phyloP scores from a whole-genome alignment of 2,888 invertebrate species.

The Ochropleura leucogaster region DNA sequence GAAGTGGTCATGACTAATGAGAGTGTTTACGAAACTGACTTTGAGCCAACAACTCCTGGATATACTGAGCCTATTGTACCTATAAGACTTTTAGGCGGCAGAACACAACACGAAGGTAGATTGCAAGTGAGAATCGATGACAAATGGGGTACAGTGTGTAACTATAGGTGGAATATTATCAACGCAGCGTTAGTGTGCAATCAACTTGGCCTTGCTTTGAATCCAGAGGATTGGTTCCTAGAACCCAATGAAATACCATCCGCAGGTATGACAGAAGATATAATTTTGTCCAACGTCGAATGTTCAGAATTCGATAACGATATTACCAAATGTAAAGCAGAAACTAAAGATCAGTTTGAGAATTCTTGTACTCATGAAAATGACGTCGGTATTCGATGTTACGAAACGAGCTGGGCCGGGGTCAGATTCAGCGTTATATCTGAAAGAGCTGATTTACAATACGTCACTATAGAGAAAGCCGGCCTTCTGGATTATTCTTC shows the following conservation, averaged over 20 bases:
- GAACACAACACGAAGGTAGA: slow-evolving; percentile 95
- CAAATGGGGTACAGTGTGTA: slow-evolving; percentile 99
- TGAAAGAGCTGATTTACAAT: slow-evolving; percentile 96
- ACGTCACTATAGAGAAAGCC: slow-evolving; percentile 96
- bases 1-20: slow-evolving; percentile 92
- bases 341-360: slow-evolving; percentile 94
- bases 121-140: slow-evolving; percentile 95
- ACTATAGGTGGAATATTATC: slow-evolving; percentile 97
- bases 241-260: slow-evolving; percentile 95
- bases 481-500: slow-evolving; percentile 98
- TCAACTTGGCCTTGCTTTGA: slow-evolving; percentile 97
- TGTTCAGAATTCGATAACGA: slow-evolving; percentile 98
- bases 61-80: slow-evolving; percentile 92
- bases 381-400: slow-evolving; percentile 97
- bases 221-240: slow-evolving; percentile 97
- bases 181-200: slow-evolving; percentile 98
- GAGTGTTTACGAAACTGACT: slow-evolving; percentile 91
- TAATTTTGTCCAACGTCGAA: slow-evolving; percentile 96
- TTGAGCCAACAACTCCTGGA: slow-evolving; percentile 91
- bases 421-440: slow-evolving; percentile 97
- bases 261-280: slow-evolving; percentile 94
- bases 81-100: slow-evolving; percentile 95
- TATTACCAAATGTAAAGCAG: slow-evolving; percentile 96
- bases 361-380: slow-evolving; percentile 96
- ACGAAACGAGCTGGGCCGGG: slow-evolving; percentile 98